Conservation (phyloP, 1,140 invertebrate species). For the Drosophila hydei region DNA sequence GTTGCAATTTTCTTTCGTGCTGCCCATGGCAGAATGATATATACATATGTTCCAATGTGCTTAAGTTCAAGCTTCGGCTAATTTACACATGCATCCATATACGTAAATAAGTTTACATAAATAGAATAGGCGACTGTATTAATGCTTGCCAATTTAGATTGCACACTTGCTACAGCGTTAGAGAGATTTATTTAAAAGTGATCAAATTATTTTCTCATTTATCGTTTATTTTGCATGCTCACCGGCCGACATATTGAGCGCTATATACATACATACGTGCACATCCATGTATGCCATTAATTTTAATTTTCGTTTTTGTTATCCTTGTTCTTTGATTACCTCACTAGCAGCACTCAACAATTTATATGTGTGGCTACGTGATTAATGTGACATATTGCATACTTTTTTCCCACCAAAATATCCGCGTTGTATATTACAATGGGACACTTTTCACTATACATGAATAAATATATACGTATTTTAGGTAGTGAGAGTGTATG, state of each 20-base stretch:
- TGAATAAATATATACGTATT: neutral
- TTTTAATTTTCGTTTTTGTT: slow-evolving; percentile 1
- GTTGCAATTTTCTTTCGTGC: slow-evolving; percentile 6
- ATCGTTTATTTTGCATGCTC: slow-evolving; percentile 13
- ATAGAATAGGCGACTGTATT: slow-evolving; percentile 36
- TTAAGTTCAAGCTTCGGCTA: slow-evolving; percentile 14
- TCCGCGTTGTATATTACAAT: slow-evolving; percentile 27
- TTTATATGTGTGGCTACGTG: neutral
- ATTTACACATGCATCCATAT: slow-evolving; percentile 32
- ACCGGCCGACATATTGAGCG: slow-evolving; percentile 40
- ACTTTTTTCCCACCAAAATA: slow-evolving; percentile 50
- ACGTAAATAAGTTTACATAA: slow-evolving; percentile 40
- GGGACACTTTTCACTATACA: slow-evolving; percentile 15
- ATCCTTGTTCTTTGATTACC: neutral
- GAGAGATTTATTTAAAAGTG: neutral
- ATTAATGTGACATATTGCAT: slow-evolving; percentile 9
- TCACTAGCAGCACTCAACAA: neutral
- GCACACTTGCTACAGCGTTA: neutral
- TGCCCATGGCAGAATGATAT: slow-evolving; percentile 13
- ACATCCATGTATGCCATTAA: slow-evolving; percentile 8
- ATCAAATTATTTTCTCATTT: slow-evolving; percentile 5
- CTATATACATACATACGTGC: neutral
- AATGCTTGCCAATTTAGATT: slow-evolving; percentile 27
- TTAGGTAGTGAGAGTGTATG: neutral
- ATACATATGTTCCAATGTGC: slow-evolving; percentile 6